A percentile compares a stretch with the other conserved stretches of the same genome.
These are phyloP conservation scores for Sparidentex hasta DNA, from an alignment of 2,797 vertebrate genomes.

Conservation along the genomic window DNA sequence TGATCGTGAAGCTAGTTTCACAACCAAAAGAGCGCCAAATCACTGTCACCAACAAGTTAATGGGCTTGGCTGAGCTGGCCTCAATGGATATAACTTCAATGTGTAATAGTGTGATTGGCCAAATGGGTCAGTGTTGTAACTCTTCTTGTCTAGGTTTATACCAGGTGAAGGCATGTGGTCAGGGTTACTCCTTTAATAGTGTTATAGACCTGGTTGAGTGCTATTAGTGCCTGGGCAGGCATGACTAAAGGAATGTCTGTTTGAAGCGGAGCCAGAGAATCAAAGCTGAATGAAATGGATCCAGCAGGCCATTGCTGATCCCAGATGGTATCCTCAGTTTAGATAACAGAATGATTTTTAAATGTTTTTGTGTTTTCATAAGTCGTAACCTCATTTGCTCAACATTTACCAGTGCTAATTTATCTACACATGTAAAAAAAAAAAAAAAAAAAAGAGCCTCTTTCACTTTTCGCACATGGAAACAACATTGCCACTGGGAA, in stretches of 20 bases:
- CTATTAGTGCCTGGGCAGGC: conserved; percentile 44
- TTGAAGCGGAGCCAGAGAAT: conserved; percentile 40
- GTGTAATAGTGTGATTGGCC: conserved; percentile 14
- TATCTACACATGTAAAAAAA: conserved; percentile 10
- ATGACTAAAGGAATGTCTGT: conserved; percentile 42
- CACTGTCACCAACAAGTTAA: conserved; percentile 27
- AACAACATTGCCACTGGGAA: background rate
- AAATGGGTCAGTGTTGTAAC: conserved; percentile 51
- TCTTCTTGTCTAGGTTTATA: conserved; percentile 42
- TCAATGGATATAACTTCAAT: conserved; percentile 32
- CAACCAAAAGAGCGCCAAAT: conserved; percentile 4
- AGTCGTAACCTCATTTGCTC: conserved; percentile 8
- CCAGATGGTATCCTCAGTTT: conserved; percentile 21
- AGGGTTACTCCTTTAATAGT: conserved; percentile 32
- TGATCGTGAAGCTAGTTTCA: conserved; percentile 12
- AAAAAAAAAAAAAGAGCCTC: background rate
- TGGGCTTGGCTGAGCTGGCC: conserved; percentile 25
- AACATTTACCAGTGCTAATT: background rate
- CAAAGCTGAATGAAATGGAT: conserved; percentile 49
- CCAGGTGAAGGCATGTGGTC: conserved; percentile 36
- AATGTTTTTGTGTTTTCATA: background rate
- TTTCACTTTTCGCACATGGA: background rate
- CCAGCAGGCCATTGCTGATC: conserved; percentile 39
- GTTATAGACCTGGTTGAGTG: conserved; percentile 51
- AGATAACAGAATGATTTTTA: conserved; percentile 12